These are phyloP conservation scores for Squalus acanthias DNA, from an alignment of 2,797 vertebrate genomes.

Conservation along the genomic window DNA sequence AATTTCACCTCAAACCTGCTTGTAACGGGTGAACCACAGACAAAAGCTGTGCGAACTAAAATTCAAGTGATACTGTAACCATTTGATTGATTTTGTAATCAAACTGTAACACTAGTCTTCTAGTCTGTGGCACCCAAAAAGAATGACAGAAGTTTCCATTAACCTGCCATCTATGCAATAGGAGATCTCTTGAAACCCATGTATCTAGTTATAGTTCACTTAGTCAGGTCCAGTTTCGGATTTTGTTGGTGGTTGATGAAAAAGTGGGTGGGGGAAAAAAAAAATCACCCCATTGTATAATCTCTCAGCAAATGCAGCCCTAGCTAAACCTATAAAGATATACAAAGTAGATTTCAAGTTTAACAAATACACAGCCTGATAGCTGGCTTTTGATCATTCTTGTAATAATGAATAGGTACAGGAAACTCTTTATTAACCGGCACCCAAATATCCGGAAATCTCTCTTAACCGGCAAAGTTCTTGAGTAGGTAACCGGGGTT, in stretches of 20 bases:
- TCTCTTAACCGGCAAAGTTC: too few species aligned
- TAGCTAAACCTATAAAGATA: background rate
- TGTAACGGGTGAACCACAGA: background rate
- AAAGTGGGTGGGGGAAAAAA: background rate
- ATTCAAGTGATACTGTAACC: background rate
- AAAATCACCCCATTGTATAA: background rate
- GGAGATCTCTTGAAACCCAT: background rate
- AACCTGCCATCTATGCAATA: background rate
- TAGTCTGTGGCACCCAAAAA: background rate
- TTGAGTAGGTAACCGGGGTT: too few species aligned
- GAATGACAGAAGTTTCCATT: background rate
- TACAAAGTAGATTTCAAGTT: background rate
- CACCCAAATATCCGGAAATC: too few species aligned
- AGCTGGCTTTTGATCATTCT: background rate
- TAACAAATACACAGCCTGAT: background rate
- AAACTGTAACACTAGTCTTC: background rate
- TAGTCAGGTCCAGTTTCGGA: background rate
- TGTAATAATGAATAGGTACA: background rate
- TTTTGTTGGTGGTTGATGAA: background rate
- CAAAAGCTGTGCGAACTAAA: background rate
- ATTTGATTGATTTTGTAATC: background rate
- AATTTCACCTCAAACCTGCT: background rate
- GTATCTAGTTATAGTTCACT: background rate
- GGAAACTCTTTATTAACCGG: too few species aligned
- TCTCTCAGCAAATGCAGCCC: background rate